Base-by-base conservation (phyloP, 2,888 invertebrate genomes). In the Tenthredo scrophulariae region DNA sequence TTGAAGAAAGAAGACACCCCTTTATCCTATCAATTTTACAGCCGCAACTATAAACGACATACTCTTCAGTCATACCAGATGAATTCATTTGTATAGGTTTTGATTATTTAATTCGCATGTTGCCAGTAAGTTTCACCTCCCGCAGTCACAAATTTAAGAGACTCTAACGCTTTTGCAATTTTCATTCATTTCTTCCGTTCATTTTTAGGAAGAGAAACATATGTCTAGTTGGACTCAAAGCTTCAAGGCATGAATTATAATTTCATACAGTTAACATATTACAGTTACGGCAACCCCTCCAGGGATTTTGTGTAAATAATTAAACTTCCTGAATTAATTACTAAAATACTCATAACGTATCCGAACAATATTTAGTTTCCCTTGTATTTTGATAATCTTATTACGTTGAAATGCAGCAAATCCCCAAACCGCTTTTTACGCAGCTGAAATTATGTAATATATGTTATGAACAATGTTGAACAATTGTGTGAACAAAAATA, bases 111-210 rank as follows among this genome's bases (percentile, higher is more conserved):
- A 46, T 43, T 74, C 43, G 43, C 43, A 74, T 26, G 74, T 26
- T 74, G 40, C 74, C 46, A 74, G 0, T 18, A 33, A 54, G 7
- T n/a, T 54, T 40, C 74, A 74, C 40, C 40, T 10, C 6, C 33
- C 9, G 4, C 37, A 40, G 15, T 3, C 74, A 43, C 43, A 10
- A 22, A 40, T 74, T 37, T 9, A 46, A 22, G 6, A 22, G 13
- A 77, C 77, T 46, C n/a, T n/a, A 6, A 77, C 77, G 33, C 22
- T 40, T 74, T 74, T 46, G n/a, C n/a, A 74, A 72, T 54, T 54
- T n/a, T 7, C 15, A 37, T 37, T 67, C 6, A n/a, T 22, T 15
- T 22, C 15, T 50, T 43, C 7, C 10, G 13, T 22, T 75, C 6
- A 50, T 46, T 10, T 46, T 46, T 26, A 13, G 13, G n/a, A 9